Conservation (phyloP, 1,140 invertebrate species). For the Saccostrea glomerata region DNA sequence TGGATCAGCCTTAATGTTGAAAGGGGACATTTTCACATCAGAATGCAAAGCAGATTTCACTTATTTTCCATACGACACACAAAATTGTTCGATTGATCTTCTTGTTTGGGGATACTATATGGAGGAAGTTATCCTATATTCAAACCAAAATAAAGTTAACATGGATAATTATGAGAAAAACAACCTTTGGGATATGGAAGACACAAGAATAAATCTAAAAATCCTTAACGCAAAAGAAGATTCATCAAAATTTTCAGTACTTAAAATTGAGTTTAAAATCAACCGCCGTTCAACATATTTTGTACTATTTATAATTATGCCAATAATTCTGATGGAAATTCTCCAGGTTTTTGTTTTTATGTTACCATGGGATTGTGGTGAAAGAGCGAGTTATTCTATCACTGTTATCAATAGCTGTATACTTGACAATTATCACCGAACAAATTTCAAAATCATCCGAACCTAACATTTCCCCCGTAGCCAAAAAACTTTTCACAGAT, state of each 20-base stretch:
- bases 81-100: neutral
- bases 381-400: constrained; percentile 38
- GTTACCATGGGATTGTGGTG: constrained; percentile 19
- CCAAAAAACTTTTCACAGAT: neutral
- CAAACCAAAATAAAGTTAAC: neutral
- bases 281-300: constrained; percentile 20
- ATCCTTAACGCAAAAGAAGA: neutral
- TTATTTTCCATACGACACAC: neutral
- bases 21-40: neutral
- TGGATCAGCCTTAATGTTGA: neutral
- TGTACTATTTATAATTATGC: constrained; percentile 27
- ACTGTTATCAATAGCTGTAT: constrained; percentile 38
- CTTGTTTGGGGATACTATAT: neutral
- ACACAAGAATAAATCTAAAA: neutral
- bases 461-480: neutral
- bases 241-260: neutral
- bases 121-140: neutral
- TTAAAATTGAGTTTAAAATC: neutral
- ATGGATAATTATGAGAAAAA: neutral
- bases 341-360: constrained; percentile 39
- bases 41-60: neutral
- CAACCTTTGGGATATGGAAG: neutral
- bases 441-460: constrained; percentile 16
- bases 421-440: constrained; percentile 28
- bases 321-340: constrained; percentile 29